Evolutionary conservation across 2,888 invertebrate species (phyloP).

Genomic region (Eumacrocentrus americanus): DNA sequence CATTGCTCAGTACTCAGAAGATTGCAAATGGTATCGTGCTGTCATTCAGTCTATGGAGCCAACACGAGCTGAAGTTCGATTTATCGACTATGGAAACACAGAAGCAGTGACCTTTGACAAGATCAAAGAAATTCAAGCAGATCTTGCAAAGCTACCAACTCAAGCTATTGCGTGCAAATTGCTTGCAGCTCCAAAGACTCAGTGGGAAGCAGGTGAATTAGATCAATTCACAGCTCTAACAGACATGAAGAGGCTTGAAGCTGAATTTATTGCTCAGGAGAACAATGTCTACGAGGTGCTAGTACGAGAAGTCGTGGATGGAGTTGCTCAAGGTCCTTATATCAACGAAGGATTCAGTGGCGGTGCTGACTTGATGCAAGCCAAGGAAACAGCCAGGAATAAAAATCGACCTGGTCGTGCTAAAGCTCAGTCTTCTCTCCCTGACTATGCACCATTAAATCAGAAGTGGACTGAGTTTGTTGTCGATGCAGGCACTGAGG

Average conservation of each 20-base stretch:
- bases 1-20: constrained; percentile 59
- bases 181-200: constrained; percentile 43
- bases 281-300: constrained; percentile 48
- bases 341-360: constrained; percentile 49
- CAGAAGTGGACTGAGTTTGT: constrained; percentile 63
- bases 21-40: constrained; percentile 77
- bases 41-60: constrained; percentile 61
- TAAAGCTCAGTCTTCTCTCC: constrained; percentile 38
- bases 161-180: constrained; percentile 59
- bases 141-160: constrained; percentile 50
- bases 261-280: constrained; percentile 48
- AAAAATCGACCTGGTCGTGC: constrained; percentile 17
- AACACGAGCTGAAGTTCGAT: constrained; percentile 66
- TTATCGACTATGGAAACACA: constrained; percentile 76
- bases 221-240: constrained; percentile 40
- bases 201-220: constrained; percentile 39
- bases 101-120: constrained; percentile 66
- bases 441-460: constrained; percentile 64
- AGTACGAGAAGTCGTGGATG: constrained; percentile 41
- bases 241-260: constrained; percentile 45
- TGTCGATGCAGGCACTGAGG: constrained; percentile 64
- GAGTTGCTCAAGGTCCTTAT: constrained; percentile 30
- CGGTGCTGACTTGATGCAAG: constrained; percentile 41
- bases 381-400: constrained; percentile 39
- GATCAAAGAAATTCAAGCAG: constrained; percentile 58